A percentile compares a stretch with the other conserved stretches of the same genome.
These are phyloP conservation scores for Lophotis ruficrista DNA, from an alignment of 2,113 vertebrate genomes.

Conservation along the genomic window DNA sequence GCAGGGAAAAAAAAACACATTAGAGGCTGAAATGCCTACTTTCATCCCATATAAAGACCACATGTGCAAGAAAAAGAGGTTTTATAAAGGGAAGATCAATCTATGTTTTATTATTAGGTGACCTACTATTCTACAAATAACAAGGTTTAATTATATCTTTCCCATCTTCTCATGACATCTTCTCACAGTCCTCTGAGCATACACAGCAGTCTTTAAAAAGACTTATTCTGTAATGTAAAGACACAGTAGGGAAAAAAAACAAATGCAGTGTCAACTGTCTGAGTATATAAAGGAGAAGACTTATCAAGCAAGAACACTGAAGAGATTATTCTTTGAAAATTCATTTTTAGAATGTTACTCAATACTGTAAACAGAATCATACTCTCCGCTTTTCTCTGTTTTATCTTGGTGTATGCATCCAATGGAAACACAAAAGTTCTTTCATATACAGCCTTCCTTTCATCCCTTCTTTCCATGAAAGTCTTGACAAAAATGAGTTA, in stretches of 20 bases:
- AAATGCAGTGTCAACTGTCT: background rate
- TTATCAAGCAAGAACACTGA: background rate
- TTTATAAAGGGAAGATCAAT: background rate
- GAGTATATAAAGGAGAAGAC: background rate
- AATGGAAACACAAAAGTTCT: slow-evolving; percentile 1
- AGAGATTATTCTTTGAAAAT: background rate
- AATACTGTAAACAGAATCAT: background rate
- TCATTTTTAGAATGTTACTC: background rate
- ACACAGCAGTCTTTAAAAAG: background rate
- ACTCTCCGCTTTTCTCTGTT: background rate
- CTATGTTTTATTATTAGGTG: background rate
- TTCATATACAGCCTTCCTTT: slow-evolving; percentile 20
- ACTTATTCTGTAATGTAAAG: background rate
- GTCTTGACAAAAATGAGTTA: slow-evolving; percentile 33
- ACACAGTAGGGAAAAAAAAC: background rate
- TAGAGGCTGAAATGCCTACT: background rate
- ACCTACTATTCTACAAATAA: slow-evolving; percentile 11
- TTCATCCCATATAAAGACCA: background rate
- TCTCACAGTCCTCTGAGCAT: background rate
- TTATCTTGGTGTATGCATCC: slow-evolving; percentile 11
- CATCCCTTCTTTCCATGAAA: background rate
- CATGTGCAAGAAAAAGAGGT: background rate
- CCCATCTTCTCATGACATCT: background rate
- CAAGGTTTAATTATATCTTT: background rate
- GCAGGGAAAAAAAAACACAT: background rate